phyloP scores from a whole-genome alignment of 2,797 vertebrate genomes.

The Dallia pectoralis region DNA sequence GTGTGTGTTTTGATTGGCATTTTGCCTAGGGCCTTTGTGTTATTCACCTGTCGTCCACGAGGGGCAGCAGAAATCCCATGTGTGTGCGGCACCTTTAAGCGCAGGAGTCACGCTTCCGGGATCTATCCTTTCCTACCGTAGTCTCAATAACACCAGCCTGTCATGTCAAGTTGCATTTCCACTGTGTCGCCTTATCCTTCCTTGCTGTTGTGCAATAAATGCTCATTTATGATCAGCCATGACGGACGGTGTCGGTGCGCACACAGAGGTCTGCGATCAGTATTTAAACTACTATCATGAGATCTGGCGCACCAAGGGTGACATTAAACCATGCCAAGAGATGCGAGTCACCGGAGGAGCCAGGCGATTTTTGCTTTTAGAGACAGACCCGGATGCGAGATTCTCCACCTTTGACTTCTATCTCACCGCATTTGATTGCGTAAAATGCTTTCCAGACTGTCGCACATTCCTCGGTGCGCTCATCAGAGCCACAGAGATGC shows the following conservation, averaged over 20 bases:
- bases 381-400: constrained; percentile 5
- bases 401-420: constrained; percentile 60
- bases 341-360: constrained; percentile 47
- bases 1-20: no score
- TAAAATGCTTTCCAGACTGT: constrained; percentile 13
- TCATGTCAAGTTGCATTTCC: not conserved
- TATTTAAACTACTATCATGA: constrained; percentile 56
- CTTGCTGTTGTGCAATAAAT: not conserved
- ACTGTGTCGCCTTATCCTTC: not conserved
- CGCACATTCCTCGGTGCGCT: constrained; percentile 46
- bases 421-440: constrained; percentile 22
- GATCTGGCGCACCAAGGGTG: constrained; percentile 33
- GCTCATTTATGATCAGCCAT: constrained; percentile 31
- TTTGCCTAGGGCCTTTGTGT: no score
- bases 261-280: constrained; percentile 45
- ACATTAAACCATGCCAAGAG: constrained; percentile 52
- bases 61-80: no score
- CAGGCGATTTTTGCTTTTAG: constrained; percentile 41
- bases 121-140: not conserved
- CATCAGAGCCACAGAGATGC: constrained; percentile 69
- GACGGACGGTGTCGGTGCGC: constrained; percentile 49
- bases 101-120: constrained; percentile 2
- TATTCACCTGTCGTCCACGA: no score
- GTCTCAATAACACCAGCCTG: not conserved
- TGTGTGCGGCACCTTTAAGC: not conserved